A percentile compares a stretch with the other conserved stretches of the same genome.
Evolutionary conservation across 2,888 invertebrate genomes (phyloP).

Genomic region (Himalopsyche anomala): DNA sequence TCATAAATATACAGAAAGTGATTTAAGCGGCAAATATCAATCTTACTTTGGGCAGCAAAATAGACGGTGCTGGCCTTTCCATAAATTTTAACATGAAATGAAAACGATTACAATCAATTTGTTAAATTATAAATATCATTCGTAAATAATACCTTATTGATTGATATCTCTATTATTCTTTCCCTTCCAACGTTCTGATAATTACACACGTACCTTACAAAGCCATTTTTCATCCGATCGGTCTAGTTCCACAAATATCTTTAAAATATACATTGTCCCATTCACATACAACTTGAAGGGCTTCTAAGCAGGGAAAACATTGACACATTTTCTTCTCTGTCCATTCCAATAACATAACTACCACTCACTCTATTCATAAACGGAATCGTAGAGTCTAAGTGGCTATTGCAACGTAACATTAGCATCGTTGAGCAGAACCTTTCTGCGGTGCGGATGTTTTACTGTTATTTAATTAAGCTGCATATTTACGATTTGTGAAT

Average conservation of each 20-base stretch:
- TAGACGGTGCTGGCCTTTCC: no score
- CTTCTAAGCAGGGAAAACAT: constrained; percentile 45
- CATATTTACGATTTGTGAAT: constrained; percentile 16
- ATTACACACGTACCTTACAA: no score
- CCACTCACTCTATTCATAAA: neutral
- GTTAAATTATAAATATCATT: no score
- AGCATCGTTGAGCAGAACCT: neutral
- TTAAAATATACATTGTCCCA: constrained; percentile 1
- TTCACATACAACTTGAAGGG: constrained; percentile 12
- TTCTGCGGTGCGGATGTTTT: neutral
- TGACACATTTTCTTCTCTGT: constrained; percentile 43
- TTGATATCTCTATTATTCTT: no score
- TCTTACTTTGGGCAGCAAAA: no score
- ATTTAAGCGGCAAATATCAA: no score
- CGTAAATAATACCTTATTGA: no score
- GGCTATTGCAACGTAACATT: neutral
- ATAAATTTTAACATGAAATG: no score
- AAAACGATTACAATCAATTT: no score
- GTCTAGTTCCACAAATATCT: constrained; percentile 4
- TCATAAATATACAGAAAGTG: no score
- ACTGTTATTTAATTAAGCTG: neutral
- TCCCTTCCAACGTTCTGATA: no score
- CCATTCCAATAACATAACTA: constrained; percentile 1
- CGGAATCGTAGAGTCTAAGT: neutral
- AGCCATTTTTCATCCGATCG: neutral